Evolutionary conservation across 92 coral and sea anemone genomes (phyloP), one percentile per base, ranked within the genome.

Genomic region (Epizoanthus scotinus): DNA sequence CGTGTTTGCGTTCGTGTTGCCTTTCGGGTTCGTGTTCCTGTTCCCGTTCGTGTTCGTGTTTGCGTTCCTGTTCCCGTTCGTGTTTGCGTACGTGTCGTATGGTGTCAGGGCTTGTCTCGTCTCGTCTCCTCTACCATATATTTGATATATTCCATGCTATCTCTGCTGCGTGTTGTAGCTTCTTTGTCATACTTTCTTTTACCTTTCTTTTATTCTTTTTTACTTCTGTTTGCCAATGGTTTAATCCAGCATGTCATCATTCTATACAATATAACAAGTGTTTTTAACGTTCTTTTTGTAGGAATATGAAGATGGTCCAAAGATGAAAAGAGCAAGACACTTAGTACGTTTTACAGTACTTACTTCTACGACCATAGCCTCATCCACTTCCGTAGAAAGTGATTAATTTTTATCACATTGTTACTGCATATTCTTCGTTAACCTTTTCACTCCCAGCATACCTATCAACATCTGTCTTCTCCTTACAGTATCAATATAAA

Each of bases 281-380:
- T n/a, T n/a, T n/a, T 7, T 47, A 44, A 44, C 0, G 29, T 17
- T 38, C 24, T 57, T 61, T 38, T 50, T 79, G 58, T 65, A 79
- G 42, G 84, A 68, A 12, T 49, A 66, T 27, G 93, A 83, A 38
- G 88, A 79, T 73, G 88, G 87, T 50, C 94, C 94, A 18, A 91
- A 78, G 36, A 40, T 63, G 25, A 91, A 91, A 73, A 85, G 75
- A 83, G 70, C 92, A 56, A 88, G 82, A 67, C 67, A 65, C 34
- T 53, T 50, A 7, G 69, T 77, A 53, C 67, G 84, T 67, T 47
- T 36, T 40, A 47, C 52, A 47, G 15, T 47, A 47, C 52, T 47
- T 47, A 47, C 52, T 47, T 47, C 50, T 47, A 47, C 52, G 13
- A 15, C 52, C 9, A 47, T 47, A 47, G 12, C 52, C 52, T 47